phyloP scores from a whole-genome alignment of 2,888 invertebrate species.

The Gymnosoma rotundatum region DNA sequence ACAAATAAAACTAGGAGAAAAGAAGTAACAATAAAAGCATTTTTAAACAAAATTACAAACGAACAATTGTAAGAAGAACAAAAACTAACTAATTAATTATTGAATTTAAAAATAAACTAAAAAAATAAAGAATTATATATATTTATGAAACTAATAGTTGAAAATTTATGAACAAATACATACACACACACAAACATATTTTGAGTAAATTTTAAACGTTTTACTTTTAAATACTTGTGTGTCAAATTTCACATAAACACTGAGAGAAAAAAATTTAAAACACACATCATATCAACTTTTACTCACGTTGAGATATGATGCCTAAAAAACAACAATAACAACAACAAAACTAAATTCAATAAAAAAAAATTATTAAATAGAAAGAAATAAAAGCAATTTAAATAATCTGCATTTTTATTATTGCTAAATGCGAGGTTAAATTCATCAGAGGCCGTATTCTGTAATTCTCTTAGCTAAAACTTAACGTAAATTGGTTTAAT shows the following conservation, averaged over 20 bases:
- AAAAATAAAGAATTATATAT: conserved; percentile 9
- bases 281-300: conserved; percentile 74
- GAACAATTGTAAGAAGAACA: conserved; percentile 35
- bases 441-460: too few relatives aligned
- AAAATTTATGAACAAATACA: conserved; percentile 51
- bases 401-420: too few relatives aligned
- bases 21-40: conserved; percentile 56
- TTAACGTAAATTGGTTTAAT: too few relatives aligned
- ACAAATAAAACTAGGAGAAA: neutral
- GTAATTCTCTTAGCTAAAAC: too few relatives aligned
- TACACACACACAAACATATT: conserved; percentile 30
- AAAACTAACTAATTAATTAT: conserved; percentile 25
- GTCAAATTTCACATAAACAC: conserved; percentile 32
- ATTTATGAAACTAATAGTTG: conserved; percentile 62
- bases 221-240: conserved; percentile 56
- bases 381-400: too few relatives aligned
- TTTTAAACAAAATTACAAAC: conserved; percentile 64
- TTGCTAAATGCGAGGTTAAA: too few relatives aligned
- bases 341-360: conserved; percentile 12
- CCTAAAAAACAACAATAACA: conserved; percentile 46
- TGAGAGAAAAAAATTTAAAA: conserved; percentile 7
- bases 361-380: neutral
- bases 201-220: conserved; percentile 64
- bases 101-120: conserved; percentile 53
- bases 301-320: conserved; percentile 75